A percentile compares a stretch with the other conserved stretches of the same genome.
These are phyloP conservation scores for Bradypodion ventrale DNA, from an alignment of 2,797 vertebrate genomes.

Conservation along the genomic window DNA sequence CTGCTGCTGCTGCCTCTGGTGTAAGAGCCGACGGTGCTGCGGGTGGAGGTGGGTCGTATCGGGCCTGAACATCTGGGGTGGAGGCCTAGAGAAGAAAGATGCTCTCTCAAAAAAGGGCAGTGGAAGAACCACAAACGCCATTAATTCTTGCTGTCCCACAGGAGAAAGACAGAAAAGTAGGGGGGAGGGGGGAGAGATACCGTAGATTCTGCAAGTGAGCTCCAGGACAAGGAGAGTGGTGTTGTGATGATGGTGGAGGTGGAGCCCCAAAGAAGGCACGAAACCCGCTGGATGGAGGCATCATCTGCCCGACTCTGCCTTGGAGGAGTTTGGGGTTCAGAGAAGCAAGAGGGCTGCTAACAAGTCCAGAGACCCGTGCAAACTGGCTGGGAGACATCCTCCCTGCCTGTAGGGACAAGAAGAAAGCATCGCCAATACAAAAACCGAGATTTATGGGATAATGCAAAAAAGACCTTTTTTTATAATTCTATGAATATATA, in stretches of 20 bases:
- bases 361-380: slow-evolving; percentile 80
- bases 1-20: slow-evolving; percentile 88
- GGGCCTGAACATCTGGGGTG: slow-evolving; percentile 81
- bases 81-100: slow-evolving; percentile 66
- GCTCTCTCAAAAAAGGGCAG: not conserved
- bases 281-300: slow-evolving; percentile 86
- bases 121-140: not conserved
- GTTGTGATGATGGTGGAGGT: slow-evolving; percentile 68
- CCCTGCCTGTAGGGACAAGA: slow-evolving; percentile 62
- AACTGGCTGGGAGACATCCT: slow-evolving; percentile 78
- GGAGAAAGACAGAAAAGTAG: not conserved
- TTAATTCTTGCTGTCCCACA: not conserved
- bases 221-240: slow-evolving; percentile 68
- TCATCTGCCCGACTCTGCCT: slow-evolving; percentile 78
- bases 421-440: rapidly evolving
- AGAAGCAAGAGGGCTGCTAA: slow-evolving; percentile 81
- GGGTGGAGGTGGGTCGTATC: slow-evolving; percentile 95
- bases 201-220: slow-evolving; percentile 77
- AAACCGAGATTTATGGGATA: rapidly evolving
- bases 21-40: slow-evolving; percentile 91
- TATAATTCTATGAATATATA: not conserved
- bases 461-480: not conserved
- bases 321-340: slow-evolving; percentile 79
- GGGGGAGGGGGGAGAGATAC: not conserved
- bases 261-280: slow-evolving; percentile 88